phyloP scores from a whole-genome alignment of 2,888 invertebrate species.

The Microlaimidae sp. region DNA sequence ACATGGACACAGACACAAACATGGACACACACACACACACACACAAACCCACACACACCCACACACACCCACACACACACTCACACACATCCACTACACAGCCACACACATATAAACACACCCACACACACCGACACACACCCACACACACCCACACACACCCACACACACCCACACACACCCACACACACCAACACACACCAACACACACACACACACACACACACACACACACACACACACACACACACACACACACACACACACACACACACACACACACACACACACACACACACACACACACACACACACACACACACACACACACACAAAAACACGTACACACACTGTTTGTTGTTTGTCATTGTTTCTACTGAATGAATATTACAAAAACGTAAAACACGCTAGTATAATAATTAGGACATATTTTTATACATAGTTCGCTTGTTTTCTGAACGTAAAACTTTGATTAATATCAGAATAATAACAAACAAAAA shows the following conservation, averaged over 20 bases:
- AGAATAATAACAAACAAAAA: too few species aligned
- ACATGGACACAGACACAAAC: too few species aligned
- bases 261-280: slow-evolving; percentile 12
- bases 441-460: too few species aligned
- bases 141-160: slow-evolving; percentile 3
- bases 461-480: too few species aligned
- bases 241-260: slow-evolving; percentile 13
- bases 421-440: too few species aligned
- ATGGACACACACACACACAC: slow-evolving; percentile 3
- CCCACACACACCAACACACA: slow-evolving; percentile 4
- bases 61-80: slow-evolving; percentile 6
- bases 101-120: slow-evolving; percentile 4
- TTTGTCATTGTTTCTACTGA: too few species aligned
- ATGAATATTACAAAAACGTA: too few species aligned
- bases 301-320: slow-evolving; percentile 13
- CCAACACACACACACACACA: slow-evolving; percentile 10
- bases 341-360: slow-evolving; percentile 7
- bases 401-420: too few species aligned
- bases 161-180: slow-evolving; percentile 4
- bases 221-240: slow-evolving; percentile 13
- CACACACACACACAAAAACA: slow-evolving; percentile 12
- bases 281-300: slow-evolving; percentile 12
- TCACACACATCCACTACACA: slow-evolving; percentile 4
- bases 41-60: slow-evolving; percentile 5
- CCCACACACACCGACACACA: slow-evolving; percentile 5